Evolutionary conservation across 2,888 invertebrate genomes (phyloP).

Genomic region (Seladonia tumulorum): DNA sequence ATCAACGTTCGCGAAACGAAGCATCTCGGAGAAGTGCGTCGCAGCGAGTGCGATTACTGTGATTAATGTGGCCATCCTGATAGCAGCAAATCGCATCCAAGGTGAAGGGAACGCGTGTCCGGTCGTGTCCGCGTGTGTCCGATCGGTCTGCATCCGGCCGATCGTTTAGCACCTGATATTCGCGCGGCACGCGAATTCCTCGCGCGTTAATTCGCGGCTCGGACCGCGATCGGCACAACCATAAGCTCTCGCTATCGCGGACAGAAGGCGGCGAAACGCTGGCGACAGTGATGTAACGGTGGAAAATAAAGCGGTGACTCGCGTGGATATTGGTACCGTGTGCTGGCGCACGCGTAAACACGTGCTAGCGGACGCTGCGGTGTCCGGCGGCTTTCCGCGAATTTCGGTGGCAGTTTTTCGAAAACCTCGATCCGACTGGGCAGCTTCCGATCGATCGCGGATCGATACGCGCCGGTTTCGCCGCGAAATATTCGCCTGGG

Average conservation of each 20-base stretch:
- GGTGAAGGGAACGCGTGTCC: background rate
- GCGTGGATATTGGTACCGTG: slow-evolving; percentile 72
- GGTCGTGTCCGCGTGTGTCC: background rate
- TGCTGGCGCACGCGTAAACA: slow-evolving; percentile 68
- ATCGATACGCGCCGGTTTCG: background rate
- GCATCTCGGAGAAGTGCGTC: background rate
- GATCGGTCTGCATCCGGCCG: background rate
- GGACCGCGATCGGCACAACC: background rate
- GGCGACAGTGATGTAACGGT: slow-evolving; percentile 73
- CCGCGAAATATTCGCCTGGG: background rate
- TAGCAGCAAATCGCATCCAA: background rate
- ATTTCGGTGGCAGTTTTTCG: slow-evolving; percentile 63
- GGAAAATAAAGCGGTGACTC: slow-evolving; percentile 75
- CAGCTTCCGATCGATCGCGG: background rate
- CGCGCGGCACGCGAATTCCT: background rate
- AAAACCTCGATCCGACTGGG: slow-evolving; percentile 27
- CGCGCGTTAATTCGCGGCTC: slow-evolving; percentile 9
- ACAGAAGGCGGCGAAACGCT: slow-evolving; percentile 46
- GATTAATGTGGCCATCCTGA: background rate
- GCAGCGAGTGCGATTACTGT: background rate
- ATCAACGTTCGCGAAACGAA: background rate
- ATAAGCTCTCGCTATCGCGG: slow-evolving; percentile 29
- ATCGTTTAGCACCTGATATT: background rate
- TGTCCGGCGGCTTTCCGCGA: slow-evolving; percentile 32
- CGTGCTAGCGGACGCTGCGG: slow-evolving; percentile 37